Conservation (phyloP, 2,113 vertebrate genomes). For the mouse (Mus musculus) region GRCm39 chr4:83719501-83720000, state of each 20-base stretch:
- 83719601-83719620: neutral
- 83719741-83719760: conserved; percentile 18
- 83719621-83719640: neutral
- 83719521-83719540: neutral
- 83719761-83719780: conserved; percentile 23
- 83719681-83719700: conserved; percentile 1
- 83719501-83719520: neutral
- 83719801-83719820: conserved; percentile 27
- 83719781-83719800: conserved; percentile 26
- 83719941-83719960: neutral
- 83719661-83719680: conserved; percentile 25
- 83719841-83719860: conserved; percentile 43
- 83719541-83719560: neutral
- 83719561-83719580: neutral
- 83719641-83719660: neutral
- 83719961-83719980: neutral
- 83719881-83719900: neutral
- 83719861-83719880: conserved; percentile 5
- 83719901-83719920: neutral
- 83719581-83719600: neutral
- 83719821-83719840: conserved; percentile 49
- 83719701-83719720: neutral
- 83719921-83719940: neutral
- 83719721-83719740: conserved; percentile 59
- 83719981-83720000: neutral